These are phyloP conservation scores for Tryphoninae sp. DNA, from an alignment of 2,888 invertebrate genomes.

Conservation along the genomic window DNA sequence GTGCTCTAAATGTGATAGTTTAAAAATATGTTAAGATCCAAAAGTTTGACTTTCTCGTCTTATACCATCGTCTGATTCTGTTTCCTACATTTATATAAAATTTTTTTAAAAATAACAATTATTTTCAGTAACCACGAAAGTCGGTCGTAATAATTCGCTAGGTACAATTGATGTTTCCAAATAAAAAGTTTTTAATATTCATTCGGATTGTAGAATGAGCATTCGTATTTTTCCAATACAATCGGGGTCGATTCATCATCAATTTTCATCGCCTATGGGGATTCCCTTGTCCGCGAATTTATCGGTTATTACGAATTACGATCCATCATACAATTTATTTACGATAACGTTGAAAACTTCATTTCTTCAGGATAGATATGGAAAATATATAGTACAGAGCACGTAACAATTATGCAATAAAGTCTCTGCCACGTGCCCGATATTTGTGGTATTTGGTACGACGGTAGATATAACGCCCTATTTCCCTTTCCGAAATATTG, in stretches of 20 bases:
- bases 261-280: neutral
- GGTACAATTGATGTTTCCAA: too few relatives aligned
- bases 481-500: conserved; percentile 39
- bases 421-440: conserved; percentile 34
- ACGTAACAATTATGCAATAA: conserved; percentile 50
- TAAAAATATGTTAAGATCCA: too few relatives aligned
- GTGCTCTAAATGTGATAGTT: too few relatives aligned
- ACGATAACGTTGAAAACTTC: neutral
- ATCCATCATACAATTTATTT: neutral
- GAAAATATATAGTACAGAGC: conserved; percentile 18
- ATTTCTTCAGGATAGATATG: neutral
- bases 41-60: too few relatives aligned
- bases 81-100: too few relatives aligned
- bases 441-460: conserved; percentile 44
- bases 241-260: conserved; percentile 54
- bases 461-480: conserved; percentile 1
- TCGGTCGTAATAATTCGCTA: too few relatives aligned
- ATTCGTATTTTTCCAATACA: neutral
- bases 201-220: too few relatives aligned
- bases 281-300: neutral
- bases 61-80: too few relatives aligned
- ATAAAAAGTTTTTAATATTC: too few relatives aligned
- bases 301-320: neutral
- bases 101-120: too few relatives aligned
- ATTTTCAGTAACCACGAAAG: too few relatives aligned